Conservation (phyloP, 1,140 invertebrate species). For the Asbolus verrucosus region DNA sequence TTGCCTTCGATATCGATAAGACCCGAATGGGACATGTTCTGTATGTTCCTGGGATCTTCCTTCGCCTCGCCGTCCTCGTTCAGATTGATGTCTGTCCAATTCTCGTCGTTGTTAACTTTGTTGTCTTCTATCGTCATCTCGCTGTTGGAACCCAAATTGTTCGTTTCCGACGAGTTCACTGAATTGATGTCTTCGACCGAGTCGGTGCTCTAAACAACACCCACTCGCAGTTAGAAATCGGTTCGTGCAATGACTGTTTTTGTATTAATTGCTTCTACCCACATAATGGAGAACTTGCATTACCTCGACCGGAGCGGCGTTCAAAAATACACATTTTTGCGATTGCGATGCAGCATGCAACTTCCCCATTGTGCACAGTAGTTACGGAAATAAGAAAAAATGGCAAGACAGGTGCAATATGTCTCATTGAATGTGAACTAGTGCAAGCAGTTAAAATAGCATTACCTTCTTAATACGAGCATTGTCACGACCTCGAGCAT, state of each 20-base stretch:
- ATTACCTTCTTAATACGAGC: slow-evolving; percentile 63
- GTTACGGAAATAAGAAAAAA: slow-evolving; percentile 5
- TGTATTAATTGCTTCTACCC: no score
- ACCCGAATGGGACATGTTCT: slow-evolving; percentile 68
- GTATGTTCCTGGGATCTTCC: slow-evolving; percentile 74
- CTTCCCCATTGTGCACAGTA: no score
- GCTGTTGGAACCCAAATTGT: slow-evolving; percentile 74
- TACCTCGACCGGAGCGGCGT: no score
- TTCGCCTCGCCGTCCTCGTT: slow-evolving; percentile 83
- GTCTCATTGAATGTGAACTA: background rate
- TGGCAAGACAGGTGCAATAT: slow-evolving; percentile 17
- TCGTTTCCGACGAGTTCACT: slow-evolving; percentile 76
- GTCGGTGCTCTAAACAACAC: slow-evolving; percentile 86
- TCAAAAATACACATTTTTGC: no score
- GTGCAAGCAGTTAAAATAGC: slow-evolving; percentile 49
- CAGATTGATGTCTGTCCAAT: slow-evolving; percentile 92
- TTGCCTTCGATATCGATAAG: slow-evolving; percentile 68
- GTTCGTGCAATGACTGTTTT: no score
- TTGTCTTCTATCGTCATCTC: slow-evolving; percentile 76
- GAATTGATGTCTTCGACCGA: slow-evolving; percentile 80
- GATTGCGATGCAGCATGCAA: no score
- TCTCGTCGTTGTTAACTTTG: slow-evolving; percentile 80
- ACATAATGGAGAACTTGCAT: no score
- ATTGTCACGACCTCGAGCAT: slow-evolving; percentile 65
- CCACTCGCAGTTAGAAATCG: no score